Evolutionary conservation across 2,888 invertebrate species (phyloP), one percentile per base, ranked within the genome.

Genomic region (Hydrotaea diabolus): DNA sequence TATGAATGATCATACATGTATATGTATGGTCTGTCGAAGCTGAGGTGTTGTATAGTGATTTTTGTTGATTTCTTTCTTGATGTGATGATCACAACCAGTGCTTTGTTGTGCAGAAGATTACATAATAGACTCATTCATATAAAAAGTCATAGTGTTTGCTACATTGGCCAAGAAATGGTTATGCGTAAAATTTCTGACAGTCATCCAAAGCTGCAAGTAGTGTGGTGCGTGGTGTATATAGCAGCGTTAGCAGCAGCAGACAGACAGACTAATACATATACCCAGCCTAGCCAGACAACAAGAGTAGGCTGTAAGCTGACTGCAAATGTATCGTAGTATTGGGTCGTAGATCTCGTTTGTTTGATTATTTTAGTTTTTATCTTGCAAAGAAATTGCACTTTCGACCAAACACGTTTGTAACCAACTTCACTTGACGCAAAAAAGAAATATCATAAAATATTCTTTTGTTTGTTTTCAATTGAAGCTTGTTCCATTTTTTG

Each of bases 341-440:
- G 31, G 72, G 39, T 13, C 4, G 17, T 43, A 69, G 43, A 43
- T 64, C 19, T 64, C 62, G 49, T 77, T 66, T 31, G 46, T 72
- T 8, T 76, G 15, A 39, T 26, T 57, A 31, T 23, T 31, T 80
- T 75, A 46, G n/a, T 73, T 17, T 36, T 46, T 31, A 23, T 76
- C 15, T 55, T 26, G 39, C 49, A 1, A 75, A 81, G 59, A 82
- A 79, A 85, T 82, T 82, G 77, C 82, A 85, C 85, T 85, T 85
- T 85, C 77, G 69, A 77, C 73, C 77, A 69, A 80, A 80, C 82
- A 77, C 73, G 76, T 76, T 80, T 31, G 39, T 53, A 31, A 26
- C 43, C 46, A 69, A 46, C 23, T 21, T 66, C 15, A 15, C 59
- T 19, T 36, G n/a, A 36, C 43, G 36, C 19, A 46, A 57, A 72